A percentile compares a stretch with the other conserved stretches of the same genome.
Evolutionary conservation across 2,888 invertebrate species (phyloP).

Genomic region (Lithophane semibrunnea): DNA sequence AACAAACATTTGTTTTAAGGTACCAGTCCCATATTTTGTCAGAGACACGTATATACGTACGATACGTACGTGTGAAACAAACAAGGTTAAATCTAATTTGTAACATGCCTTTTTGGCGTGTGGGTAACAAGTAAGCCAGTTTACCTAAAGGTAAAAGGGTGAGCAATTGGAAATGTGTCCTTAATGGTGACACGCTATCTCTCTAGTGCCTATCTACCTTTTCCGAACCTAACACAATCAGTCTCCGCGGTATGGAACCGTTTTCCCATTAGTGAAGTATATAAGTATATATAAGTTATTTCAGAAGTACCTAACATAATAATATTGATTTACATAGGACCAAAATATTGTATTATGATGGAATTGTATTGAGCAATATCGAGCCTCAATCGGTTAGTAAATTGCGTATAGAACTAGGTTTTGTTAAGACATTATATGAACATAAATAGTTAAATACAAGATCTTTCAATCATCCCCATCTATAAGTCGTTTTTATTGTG

Average conservation of each 20-base stretch:
- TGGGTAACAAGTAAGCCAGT: conserved; percentile 39
- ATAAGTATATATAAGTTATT: not conserved
- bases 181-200: conserved; percentile 43
- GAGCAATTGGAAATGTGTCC: conserved; percentile 55
- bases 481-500: not conserved
- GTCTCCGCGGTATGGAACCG: conserved; percentile 1
- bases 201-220: conserved; percentile 9
- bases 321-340: conserved; percentile 17
- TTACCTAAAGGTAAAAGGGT: conserved; percentile 44
- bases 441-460: not conserved
- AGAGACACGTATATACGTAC: not conserved
- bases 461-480: not conserved
- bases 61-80: not conserved
- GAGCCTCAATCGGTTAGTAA: not conserved
- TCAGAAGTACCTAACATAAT: not conserved
- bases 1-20: not conserved
- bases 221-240: conserved; percentile 38
- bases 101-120: conserved; percentile 28
- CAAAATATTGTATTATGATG: conserved; percentile 8
- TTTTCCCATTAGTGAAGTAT: conserved; percentile 4
- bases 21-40: not conserved
- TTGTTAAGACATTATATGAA: conserved; percentile 1
- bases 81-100: conserved; percentile 36
- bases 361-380: conserved; percentile 9
- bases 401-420: not conserved